Conservation (phyloP, 2,888 invertebrate genomes). For the Acronicta leporina region DNA sequence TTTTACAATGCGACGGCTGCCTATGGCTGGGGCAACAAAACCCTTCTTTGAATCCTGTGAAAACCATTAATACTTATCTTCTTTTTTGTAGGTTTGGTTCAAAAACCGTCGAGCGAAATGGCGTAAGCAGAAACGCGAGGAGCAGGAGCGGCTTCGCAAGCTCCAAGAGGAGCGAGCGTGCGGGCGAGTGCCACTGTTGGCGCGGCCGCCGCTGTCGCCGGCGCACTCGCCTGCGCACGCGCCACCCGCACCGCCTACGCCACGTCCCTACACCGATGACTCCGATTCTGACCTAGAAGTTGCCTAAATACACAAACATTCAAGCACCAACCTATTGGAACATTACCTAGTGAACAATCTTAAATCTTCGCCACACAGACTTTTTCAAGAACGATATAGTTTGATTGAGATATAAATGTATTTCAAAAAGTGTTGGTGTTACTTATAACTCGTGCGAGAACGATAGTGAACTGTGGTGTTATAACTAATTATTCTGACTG, state of each 20-base stretch:
- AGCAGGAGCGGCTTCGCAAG: constrained; percentile 94
- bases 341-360: constrained; percentile 14
- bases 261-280: constrained; percentile 90
- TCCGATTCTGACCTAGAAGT: constrained; percentile 95
- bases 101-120: constrained; percentile 98
- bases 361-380: constrained; percentile 14
- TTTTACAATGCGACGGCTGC: no score
- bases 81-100: constrained; percentile 95
- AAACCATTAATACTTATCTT: background rate
- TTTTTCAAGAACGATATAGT: constrained; percentile 15
- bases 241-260: constrained; percentile 72
- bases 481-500: constrained; percentile 35
- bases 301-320: constrained; percentile 84
- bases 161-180: constrained; percentile 93
- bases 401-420: constrained; percentile 19
- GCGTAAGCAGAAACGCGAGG: constrained; percentile 98
- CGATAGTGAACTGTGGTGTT: constrained; percentile 32
- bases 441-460: constrained; percentile 28
- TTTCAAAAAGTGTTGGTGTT: constrained; percentile 29
- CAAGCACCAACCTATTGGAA: constrained; percentile 8
- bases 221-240: constrained; percentile 64
- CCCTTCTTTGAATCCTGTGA: no score
- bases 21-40: no score
- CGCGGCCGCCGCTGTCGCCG: constrained; percentile 66
- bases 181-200: constrained; percentile 76